Evolutionary conservation across 2,797 vertebrate genomes (phyloP), one percentile per base, ranked within the genome.

Genomic region (Coranthus polyacanthus): DNA sequence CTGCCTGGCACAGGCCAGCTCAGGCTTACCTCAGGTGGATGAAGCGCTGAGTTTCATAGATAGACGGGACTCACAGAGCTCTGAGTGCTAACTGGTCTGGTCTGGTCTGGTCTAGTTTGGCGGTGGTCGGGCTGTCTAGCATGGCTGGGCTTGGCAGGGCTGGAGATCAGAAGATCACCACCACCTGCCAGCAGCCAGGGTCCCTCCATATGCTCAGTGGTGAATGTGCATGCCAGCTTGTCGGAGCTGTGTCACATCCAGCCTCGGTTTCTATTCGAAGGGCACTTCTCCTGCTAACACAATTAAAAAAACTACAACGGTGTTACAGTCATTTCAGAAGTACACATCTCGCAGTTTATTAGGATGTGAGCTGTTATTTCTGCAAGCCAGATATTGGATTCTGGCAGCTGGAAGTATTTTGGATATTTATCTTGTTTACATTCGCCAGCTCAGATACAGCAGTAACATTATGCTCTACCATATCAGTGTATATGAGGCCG

Each of bases 191-290:
- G 89, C 86, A 88, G 81, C 79, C 79, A 61, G 76, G 72, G 83
- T 88, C 73, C 83, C 61, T 86, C 90, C 91, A 92, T 93, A 92
- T 94, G 91, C 86, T 92, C 84, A 55, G 49, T 47, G 75, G 87
- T 88, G 75, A 75, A 75, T 72, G 79, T 68, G 76, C 64, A 62
- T 65, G 85, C 85, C 84, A 88, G 78, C 52, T 68, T 81, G 69
- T 32, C 57, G 56, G 74, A 82, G 75, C 83, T 75, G 78, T 89
- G 59, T 75, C 85, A 69, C 65, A 84, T 89, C 81, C 88, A 82
- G 75, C 64, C 44, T 85, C 64, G 6, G 51, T 78, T 81, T 83
- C 70, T 80, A 62, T 81, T 80, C 66, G 57, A 72, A 66, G 65
- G 77, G 62, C 55, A 37, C 68, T 68, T 78, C 75, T 62, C 54